These are phyloP conservation scores for Motacilla alba DNA, from an alignment of 2,113 vertebrate species.

Conservation along the genomic window DNA sequence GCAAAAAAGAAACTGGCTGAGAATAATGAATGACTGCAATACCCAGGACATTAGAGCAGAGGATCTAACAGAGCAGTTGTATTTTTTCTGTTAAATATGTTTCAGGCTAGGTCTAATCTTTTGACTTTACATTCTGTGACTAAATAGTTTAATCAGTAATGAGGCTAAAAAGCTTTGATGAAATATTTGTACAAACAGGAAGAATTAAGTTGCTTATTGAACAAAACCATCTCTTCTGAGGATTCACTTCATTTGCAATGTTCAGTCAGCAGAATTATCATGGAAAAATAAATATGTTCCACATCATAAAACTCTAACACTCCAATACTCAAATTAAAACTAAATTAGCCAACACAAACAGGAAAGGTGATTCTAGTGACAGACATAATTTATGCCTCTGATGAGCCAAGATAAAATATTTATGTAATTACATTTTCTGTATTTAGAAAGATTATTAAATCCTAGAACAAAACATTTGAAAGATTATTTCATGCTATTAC, in stretches of 20 bases:
- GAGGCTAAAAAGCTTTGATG: constrained; percentile 10
- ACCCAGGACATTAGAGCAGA: neutral
- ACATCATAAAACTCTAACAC: neutral
- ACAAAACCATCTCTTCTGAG: neutral
- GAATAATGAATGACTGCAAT: neutral
- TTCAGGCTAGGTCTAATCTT: neutral
- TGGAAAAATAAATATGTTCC: neutral
- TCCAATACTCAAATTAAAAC: neutral
- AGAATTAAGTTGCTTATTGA: constrained; percentile 10
- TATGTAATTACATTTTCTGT: neutral
- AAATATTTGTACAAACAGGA: constrained; percentile 16
- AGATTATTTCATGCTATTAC: neutral
- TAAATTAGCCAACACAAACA: constrained; percentile 12
- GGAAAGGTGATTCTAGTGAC: neutral
- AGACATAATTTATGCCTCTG: neutral
- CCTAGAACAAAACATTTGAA: neutral
- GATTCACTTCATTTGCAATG: neutral
- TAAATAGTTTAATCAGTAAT: neutral
- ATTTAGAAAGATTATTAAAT: neutral
- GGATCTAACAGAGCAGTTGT: neutral
- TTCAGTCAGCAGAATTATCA: constrained; percentile 5
- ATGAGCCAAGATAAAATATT: neutral
- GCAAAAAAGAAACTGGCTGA: neutral
- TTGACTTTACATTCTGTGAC: neutral
- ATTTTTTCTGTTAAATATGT: neutral